phyloP scores from a whole-genome alignment of 2,888 invertebrate species.

The Strigamia maritima region DNA sequence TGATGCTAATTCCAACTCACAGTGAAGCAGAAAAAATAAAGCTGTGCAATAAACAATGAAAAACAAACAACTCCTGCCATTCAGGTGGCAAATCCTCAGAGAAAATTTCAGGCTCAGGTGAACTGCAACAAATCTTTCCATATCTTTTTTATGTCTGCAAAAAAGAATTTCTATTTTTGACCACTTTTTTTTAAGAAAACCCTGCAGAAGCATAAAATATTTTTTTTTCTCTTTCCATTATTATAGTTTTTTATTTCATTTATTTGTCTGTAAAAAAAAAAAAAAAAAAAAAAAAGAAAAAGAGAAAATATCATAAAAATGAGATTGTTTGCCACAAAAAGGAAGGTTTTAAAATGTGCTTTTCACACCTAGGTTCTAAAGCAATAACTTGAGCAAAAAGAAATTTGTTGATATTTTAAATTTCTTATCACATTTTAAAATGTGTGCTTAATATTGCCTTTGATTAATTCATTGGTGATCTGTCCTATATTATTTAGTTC shows the following conservation, averaged over 20 bases:
- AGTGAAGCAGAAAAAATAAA: background rate
- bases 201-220: background rate
- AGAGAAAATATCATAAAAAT: background rate
- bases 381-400: background rate
- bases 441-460: background rate
- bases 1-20: background rate
- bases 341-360: background rate
- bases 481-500: background rate
- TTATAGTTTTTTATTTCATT: background rate
- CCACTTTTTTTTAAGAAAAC: background rate
- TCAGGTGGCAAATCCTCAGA: background rate
- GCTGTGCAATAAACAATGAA: background rate
- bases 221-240: background rate
- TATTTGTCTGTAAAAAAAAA: background rate
- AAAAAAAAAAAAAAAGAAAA: background rate
- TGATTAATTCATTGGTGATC: background rate
- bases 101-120: slow-evolving; percentile 12
- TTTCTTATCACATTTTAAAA: too few relatives aligned
- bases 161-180: background rate
- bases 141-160: background rate
- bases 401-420: background rate
- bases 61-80: background rate
- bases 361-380: background rate
- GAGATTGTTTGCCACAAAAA: background rate
- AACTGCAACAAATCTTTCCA: background rate